These are phyloP conservation scores for Crotalus horridus DNA, from an alignment of 2,113 vertebrate species.

Conservation along the genomic window DNA sequence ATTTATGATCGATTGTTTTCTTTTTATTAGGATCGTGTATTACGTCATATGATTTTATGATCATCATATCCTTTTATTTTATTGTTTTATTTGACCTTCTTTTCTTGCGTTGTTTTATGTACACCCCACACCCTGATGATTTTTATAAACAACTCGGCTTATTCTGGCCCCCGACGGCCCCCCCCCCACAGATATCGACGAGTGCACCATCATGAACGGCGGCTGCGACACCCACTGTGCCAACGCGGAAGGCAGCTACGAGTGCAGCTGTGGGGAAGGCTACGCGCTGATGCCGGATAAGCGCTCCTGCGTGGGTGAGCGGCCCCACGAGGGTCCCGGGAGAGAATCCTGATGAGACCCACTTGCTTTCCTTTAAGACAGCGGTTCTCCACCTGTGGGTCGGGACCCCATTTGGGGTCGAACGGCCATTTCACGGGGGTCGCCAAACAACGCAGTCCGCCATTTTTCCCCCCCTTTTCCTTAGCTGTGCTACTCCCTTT, in stretches of 20 bases:
- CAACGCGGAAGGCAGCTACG: slow-evolving; percentile 91
- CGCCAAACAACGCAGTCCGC: too few relatives aligned
- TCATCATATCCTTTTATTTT: too few relatives aligned
- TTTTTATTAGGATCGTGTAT: not conserved
- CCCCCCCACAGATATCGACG: slow-evolving; percentile 55
- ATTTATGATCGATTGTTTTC: too few relatives aligned
- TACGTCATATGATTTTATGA: too few relatives aligned
- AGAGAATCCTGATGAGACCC: too few relatives aligned
- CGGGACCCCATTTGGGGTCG: too few relatives aligned
- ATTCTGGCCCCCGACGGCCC: slow-evolving; percentile 7
- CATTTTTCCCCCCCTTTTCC: too few relatives aligned
- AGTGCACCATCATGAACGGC: slow-evolving; percentile 80
- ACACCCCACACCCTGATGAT: too few relatives aligned
- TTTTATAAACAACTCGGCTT: not conserved
- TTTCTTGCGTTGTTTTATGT: not conserved
- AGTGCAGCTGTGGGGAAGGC: slow-evolving; percentile 86
- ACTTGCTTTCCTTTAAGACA: not conserved
- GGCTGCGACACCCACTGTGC: slow-evolving; percentile 87
- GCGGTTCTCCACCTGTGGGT: too few relatives aligned
- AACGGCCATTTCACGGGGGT: too few relatives aligned
- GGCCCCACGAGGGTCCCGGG: accelerated
- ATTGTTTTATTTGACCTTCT: too few relatives aligned
- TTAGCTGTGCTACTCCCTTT: too few relatives aligned
- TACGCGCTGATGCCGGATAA: slow-evolving; percentile 86
- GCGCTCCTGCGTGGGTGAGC: slow-evolving; percentile 82